A percentile compares a stretch with the other conserved stretches of the same genome.
phyloP scores from a whole-genome alignment of 2,888 invertebrate species.

The Acrobasis repandana region DNA sequence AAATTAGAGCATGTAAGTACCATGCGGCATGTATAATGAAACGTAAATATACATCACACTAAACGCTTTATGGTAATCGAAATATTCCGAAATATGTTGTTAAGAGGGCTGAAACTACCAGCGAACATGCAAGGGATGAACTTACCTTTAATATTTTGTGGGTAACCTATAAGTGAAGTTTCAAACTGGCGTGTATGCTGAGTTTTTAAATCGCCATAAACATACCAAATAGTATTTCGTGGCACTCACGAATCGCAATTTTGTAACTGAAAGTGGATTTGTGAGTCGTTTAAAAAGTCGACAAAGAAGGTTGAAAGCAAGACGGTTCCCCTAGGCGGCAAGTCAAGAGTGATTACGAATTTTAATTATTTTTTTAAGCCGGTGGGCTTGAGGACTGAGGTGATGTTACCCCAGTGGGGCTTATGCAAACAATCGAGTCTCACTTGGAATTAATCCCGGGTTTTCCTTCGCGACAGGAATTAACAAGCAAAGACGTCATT shows the following conservation, averaged over 20 bases:
- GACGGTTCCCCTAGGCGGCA: conserved; percentile 66
- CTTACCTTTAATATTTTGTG: conserved; percentile 77
- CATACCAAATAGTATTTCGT: conserved; percentile 65
- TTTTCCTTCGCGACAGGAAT: conserved; percentile 81
- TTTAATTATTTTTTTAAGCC: conserved; percentile 84
- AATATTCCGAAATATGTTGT: conserved; percentile 83
- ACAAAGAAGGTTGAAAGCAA: conserved; percentile 53
- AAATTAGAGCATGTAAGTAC: conserved; percentile 32
- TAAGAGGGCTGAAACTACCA: conserved; percentile 79
- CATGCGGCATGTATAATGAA: conserved; percentile 64
- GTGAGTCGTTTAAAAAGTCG: conserved; percentile 25
- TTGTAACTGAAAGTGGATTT: conserved; percentile 24
- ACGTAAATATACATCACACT: conserved; percentile 75
- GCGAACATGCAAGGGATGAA: conserved; percentile 79
- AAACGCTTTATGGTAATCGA: conserved; percentile 83
- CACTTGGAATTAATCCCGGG: conserved; percentile 82
- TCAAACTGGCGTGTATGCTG: conserved; percentile 64
- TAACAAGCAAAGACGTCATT: conserved; percentile 83
- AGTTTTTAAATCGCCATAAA: conserved; percentile 72
- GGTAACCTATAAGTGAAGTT: conserved; percentile 71
- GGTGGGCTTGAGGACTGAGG: conserved; percentile 79
- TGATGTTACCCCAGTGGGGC: conserved; percentile 79
- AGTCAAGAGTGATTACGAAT: conserved; percentile 83
- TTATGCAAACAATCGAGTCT: conserved; percentile 83
- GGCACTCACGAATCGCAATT: conserved; percentile 52